Evolutionary conservation across 2,113 vertebrate genomes (phyloP), one percentile per base, ranked within the genome.

Genomic region (Capra hircus): DNA sequence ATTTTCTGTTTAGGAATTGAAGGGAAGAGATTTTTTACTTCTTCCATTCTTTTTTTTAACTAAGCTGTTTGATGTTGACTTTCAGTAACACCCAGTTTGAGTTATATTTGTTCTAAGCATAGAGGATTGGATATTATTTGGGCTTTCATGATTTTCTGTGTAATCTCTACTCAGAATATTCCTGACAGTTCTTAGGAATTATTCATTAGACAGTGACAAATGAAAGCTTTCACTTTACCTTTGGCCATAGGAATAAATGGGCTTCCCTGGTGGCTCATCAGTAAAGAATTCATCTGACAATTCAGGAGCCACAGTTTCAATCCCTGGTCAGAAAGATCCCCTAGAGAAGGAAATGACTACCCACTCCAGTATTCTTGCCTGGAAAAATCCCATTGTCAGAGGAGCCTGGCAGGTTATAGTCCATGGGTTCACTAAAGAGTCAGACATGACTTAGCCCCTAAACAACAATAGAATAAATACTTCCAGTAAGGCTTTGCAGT

Each of bases 171-270:
- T 60, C 28, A 91, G 48, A 89, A 52, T 53, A 90, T 55, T 94
- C 88, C 62, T 93, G 80, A 74, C 15, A 71, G 2, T 93, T 97
- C 40, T 94, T 90, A 55, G 92, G 14, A 96, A 57, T 71, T 90
- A 5, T 80, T 94, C 48, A 88, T 62, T 92, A 93, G 62, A 74
- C 5, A 83, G 25, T 87, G 53, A 59, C 83, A 89, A 62, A 60
- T 88, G 28, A 91, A 84, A 80, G 52, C 60, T 94, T 91, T 84
- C 74, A 78, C 30, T 90, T 71, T 92, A 77, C 36, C 33, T 81
- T 95, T 87, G n/a, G 80, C 86, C 95, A 21, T 92, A 94, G 86
- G 45, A 88, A 88, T 53, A 90, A 93, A 89, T 40, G 40, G 12
- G 23, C 71, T 77, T 43, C 71, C 71, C 71, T 77, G 23, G 23